A percentile compares a stretch with the other conserved stretches of the same genome.
phyloP scores from a whole-genome alignment of 2,113 vertebrate species.

The Grammomys dolichurus region DNA sequence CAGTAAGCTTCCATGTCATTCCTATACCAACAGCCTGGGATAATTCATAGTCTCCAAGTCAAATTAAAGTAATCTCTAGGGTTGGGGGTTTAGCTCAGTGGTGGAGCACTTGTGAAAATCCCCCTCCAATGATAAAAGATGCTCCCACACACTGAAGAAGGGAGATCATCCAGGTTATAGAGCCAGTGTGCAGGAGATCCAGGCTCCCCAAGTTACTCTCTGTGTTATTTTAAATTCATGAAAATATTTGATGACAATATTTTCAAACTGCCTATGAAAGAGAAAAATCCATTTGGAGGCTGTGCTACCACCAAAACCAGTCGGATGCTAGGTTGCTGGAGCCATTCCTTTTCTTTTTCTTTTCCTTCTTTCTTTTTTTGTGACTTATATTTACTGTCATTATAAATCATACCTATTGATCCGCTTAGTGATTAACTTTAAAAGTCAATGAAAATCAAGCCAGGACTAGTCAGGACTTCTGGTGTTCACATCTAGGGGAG shows the following conservation, averaged over 20 bases:
- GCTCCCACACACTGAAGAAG: background rate
- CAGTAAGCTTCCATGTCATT: conserved; percentile 45
- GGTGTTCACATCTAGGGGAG: background rate
- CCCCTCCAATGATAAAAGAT: conserved; percentile 3
- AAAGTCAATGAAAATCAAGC: conserved; percentile 51
- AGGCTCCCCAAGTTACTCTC: conserved; percentile 38
- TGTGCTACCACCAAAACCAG: background rate
- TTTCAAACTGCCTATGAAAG: conserved; percentile 49
- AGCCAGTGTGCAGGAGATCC: background rate
- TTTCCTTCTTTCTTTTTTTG: conserved; percentile 17
- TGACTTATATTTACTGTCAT: background rate
- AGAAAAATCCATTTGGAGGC: conserved; percentile 44
- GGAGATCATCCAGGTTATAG: conserved; percentile 12
- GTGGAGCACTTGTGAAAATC: background rate
- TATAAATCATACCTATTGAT: conserved; percentile 31
- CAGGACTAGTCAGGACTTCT: background rate
- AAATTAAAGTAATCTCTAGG: conserved; percentile 61
- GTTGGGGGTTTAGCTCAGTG: no score
- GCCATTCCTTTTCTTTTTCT: background rate
- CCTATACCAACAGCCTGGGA: conserved; percentile 53
- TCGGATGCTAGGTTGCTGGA: conserved; percentile 39
- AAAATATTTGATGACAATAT: conserved; percentile 64
- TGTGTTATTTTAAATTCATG: conserved; percentile 51
- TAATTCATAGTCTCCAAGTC: conserved; percentile 49
- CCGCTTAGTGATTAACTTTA: conserved; percentile 12